Percentiles rank a stretch among this genome's conserved stretches.
Evolutionary conservation across 2,888 invertebrate genomes (phyloP).

Genomic region (Anthophora plumipes): DNA sequence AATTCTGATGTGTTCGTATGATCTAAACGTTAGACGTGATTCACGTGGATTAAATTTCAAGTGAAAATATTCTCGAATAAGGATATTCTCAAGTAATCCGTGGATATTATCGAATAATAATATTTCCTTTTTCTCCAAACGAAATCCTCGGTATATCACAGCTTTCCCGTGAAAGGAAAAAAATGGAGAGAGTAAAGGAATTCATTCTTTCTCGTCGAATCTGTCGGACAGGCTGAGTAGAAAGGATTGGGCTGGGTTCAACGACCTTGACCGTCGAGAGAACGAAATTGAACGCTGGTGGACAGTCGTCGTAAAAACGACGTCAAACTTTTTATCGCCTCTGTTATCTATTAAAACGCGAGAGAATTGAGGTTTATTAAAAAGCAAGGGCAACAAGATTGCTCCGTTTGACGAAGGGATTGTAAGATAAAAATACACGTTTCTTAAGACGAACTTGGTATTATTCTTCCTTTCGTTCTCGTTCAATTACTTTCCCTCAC

Average conservation of each 20-base stretch:
- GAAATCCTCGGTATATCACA: neutral
- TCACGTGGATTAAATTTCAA: too few relatives aligned
- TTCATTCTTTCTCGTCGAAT: neutral
- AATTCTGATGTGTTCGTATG: too few relatives aligned
- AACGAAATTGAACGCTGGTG: conserved; percentile 5
- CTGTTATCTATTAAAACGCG: conserved; percentile 14
- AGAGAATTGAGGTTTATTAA: conserved; percentile 27
- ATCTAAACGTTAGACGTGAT: too few relatives aligned
- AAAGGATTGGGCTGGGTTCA: neutral
- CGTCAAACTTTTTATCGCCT: conserved; percentile 23
- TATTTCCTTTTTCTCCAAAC: neutral
- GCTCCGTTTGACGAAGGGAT: neutral
- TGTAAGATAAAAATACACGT: neutral
- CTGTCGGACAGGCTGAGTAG: neutral
- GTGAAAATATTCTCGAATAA: too few relatives aligned
- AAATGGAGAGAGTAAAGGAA: too few relatives aligned
- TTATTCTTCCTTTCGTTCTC: neutral
- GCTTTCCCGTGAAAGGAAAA: neutral
- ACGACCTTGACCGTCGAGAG: neutral
- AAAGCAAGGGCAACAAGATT: neutral
- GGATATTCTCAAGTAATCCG: too few relatives aligned
- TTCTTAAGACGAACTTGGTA: neutral
- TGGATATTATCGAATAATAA: neutral
- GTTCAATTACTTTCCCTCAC: neutral
- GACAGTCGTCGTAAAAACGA: conserved; percentile 19